Evolutionary conservation across 2,797 vertebrate species (phyloP), one percentile per base, ranked within the genome.

Genomic region (Pangasius sanitwongsei): DNA sequence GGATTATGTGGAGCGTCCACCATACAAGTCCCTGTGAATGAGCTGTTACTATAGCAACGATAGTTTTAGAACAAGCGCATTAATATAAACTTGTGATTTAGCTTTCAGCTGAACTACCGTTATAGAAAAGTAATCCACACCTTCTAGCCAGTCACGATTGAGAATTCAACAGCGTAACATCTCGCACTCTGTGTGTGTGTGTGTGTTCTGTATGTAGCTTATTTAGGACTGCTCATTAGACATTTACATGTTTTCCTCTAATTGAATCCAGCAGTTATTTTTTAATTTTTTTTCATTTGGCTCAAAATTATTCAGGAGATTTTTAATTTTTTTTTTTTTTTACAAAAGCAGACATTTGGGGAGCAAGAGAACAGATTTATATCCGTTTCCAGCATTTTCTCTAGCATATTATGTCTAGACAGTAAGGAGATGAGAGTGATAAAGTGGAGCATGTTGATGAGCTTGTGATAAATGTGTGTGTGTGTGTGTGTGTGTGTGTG

Each of bases 401-500:
- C 53, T 31, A 1, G 7, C n/a, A 34, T 69, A n/a, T 53, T 77
- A 65, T 84, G 67, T 82, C 69, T 70, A 13, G 82, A n/a, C 82
- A 6, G 25, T n/a, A n/a, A n/a, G 41, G 25, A 48, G 61, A 65
- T 83, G 59, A 18, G 41, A 6, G 25, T 65, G 50, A 69, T 72
- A 77, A 87, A 87, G 59, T 41, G 25, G 53, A 28, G 25, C 34
- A 9, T 87, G 41, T 25, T 65, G 50, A n/a, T 85, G 70, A 63
- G 80, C 11, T 59, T 86, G 67, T 63, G 8, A 81, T 44, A 87
- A 61, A 18, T 59, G 37, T 44, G 81, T 41, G 41, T 59, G 34
- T 65, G 37, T 28, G 37, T 59, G 34, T 65, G 37, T 28, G 37
- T 59, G 37, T 44, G 81, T 41, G 41, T 59, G 37, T 44, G 81